Conservation (phyloP, 2,797 vertebrate species). For the Artibeus lituratus region DNA sequence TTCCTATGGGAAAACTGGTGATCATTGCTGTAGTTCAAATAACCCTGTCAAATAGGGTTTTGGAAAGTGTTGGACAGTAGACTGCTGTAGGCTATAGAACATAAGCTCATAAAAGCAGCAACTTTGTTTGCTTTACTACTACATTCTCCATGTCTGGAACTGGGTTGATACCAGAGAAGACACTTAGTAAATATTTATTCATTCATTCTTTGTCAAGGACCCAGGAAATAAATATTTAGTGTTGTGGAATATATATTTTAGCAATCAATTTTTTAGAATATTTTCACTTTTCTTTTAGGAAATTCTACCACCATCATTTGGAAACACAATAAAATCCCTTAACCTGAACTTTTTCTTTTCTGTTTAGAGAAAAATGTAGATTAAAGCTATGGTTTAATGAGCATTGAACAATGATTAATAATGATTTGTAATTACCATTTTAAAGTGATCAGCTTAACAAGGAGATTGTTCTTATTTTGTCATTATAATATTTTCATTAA, state of each 20-base stretch:
- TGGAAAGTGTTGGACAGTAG: background rate
- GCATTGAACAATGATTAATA: background rate
- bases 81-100: background rate
- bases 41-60: background rate
- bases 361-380: background rate
- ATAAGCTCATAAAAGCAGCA: background rate
- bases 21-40: background rate
- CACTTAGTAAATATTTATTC: background rate
- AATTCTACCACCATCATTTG: background rate
- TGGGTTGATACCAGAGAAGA: background rate
- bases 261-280: background rate
- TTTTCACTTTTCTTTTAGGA: background rate
- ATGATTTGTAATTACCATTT: background rate
- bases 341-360: background rate
- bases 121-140: background rate
- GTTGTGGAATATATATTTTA: background rate
- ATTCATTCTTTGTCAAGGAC: background rate
- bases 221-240: background rate
- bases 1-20: background rate
- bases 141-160: background rate
- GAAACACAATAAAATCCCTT: background rate
- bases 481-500: conserved; percentile 5
- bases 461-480: background rate
- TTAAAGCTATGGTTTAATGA: background rate
- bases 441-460: background rate